Evolutionary conservation across 2,888 invertebrate species (phyloP), one percentile per base, ranked within the genome.

Genomic region (Malthinus flaveolus): DNA sequence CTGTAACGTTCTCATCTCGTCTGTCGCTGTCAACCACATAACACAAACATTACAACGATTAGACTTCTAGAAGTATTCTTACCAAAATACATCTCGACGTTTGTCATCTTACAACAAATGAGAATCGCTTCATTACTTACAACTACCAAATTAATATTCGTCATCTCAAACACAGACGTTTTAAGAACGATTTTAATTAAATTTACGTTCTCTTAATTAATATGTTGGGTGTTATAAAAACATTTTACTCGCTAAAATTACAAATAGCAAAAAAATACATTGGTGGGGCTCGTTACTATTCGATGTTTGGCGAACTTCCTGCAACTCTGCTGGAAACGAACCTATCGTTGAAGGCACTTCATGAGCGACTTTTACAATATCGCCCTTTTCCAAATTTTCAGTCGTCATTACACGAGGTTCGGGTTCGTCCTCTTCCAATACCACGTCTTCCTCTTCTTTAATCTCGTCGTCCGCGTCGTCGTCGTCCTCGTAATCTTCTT

Each of bases 1-100:
- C 37, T 51, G 59, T 59, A 59, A 56, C 59, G 48, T 59, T 56
- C 49, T 56, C 59, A 59, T 59, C 56, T 55, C 47, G 52, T 33
- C 48, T 55, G 59, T 59, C 56, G 46, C 51, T 59, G 56, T 61
- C 55, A 62, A 49, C 33, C 35, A 52, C 49, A 52, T 42, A 49
- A 54, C 57, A 55, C 49, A 58, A 54, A 59, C 54, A 50, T 50
- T 50, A 44, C 45, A 49, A 44, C 39, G n/a, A 47, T 58, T 48
- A 37, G 44, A 37, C 47, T 47, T 57, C 32, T 15, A 13, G 39
- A 36, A 15, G 56, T 37, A 42, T 45, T 49, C 12, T 51, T 51
- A 51, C 31, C 8, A 15, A 32, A 9, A 33, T 12, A 35, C 15
- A 34, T 15, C 35, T 42, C 23, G 23, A 42, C 39, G 15, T 42